These are phyloP conservation scores for Chrysodeixis includens DNA, from an alignment of 2,888 invertebrate genomes.

Conservation along the genomic window DNA sequence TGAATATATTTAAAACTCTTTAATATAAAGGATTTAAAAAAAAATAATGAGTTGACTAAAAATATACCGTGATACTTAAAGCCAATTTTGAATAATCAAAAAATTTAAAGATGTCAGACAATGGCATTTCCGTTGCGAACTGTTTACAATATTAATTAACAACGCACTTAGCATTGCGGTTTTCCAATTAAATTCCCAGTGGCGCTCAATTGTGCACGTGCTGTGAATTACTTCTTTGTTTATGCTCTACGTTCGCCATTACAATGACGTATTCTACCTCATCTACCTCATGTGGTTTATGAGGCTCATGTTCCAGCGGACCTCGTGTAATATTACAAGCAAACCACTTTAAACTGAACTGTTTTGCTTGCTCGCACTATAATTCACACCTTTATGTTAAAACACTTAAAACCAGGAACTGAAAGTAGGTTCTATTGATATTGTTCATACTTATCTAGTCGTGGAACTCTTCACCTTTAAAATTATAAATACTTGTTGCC, in stretches of 20 bases:
- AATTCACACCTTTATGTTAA: constrained; percentile 33
- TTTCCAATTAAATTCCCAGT: constrained; percentile 54
- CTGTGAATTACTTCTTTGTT: constrained; percentile 51
- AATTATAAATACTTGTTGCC: constrained; percentile 12
- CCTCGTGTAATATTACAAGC: not conserved
- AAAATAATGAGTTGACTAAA: not conserved
- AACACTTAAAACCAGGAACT: constrained; percentile 34
- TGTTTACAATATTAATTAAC: constrained; percentile 59
- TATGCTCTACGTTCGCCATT: constrained; percentile 42
- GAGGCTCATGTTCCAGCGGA: constrained; percentile 23
- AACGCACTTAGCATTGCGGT: constrained; percentile 44
- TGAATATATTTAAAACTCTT: not conserved
- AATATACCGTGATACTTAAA: not conserved
- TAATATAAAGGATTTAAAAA: too few relatives aligned
- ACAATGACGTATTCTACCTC: constrained; percentile 30
- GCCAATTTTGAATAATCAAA: constrained; percentile 22
- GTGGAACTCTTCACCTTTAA: constrained; percentile 13
- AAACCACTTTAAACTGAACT: constrained; percentile 23
- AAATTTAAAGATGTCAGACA: constrained; percentile 52
- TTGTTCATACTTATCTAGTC: constrained; percentile 25
- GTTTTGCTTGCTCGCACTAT: constrained; percentile 41
- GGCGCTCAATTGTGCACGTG: constrained; percentile 57
- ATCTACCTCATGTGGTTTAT: constrained; percentile 23
- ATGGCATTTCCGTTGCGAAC: constrained; percentile 52
- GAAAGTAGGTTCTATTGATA: constrained; percentile 21